These are phyloP conservation scores for Lepus timidus DNA, from an alignment of 2,113 vertebrate species.

Conservation along the genomic window DNA sequence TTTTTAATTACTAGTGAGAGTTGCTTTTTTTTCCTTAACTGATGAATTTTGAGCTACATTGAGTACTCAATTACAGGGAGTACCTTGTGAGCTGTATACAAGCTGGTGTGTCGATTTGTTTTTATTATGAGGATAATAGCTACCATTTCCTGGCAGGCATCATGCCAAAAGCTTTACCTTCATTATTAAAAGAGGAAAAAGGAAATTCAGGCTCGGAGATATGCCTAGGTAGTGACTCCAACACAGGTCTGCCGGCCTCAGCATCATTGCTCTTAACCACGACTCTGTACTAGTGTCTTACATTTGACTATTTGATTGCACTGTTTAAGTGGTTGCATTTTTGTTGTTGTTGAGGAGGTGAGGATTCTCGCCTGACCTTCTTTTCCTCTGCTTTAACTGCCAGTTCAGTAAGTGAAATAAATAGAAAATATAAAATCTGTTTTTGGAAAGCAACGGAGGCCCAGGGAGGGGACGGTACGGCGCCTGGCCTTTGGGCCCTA, in stretches of 20 bases:
- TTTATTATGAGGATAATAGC: slow-evolving; percentile 7
- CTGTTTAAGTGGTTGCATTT: not conserved
- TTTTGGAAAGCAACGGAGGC: not conserved
- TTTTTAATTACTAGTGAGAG: slow-evolving; percentile 44
- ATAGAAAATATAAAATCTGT: slow-evolving; percentile 23
- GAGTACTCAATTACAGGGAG: not conserved
- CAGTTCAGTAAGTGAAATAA: not conserved
- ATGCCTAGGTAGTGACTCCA: not conserved
- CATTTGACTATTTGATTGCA: not conserved
- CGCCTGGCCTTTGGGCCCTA: not conserved
- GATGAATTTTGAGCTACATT: slow-evolving; percentile 22
- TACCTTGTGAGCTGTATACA: not conserved
- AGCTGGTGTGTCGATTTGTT: slow-evolving; percentile 49
- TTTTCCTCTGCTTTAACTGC: slow-evolving; percentile 7
- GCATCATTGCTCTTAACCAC: not conserved
- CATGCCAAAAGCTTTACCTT: not conserved
- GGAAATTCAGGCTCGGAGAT: slow-evolving; percentile 22
- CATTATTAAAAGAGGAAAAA: slow-evolving; percentile 53
- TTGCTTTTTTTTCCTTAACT: slow-evolving; percentile 6
- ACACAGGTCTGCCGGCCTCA: not conserved
- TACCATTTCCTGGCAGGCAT: not conserved
- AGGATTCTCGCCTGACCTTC: not conserved
- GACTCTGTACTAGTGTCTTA: not conserved
- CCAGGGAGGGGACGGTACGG: not conserved
- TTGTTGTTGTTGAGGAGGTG: not conserved